Evolutionary conservation across 2,113 vertebrate genomes (phyloP).

Genomic region (Halichoerus grypus): DNA sequence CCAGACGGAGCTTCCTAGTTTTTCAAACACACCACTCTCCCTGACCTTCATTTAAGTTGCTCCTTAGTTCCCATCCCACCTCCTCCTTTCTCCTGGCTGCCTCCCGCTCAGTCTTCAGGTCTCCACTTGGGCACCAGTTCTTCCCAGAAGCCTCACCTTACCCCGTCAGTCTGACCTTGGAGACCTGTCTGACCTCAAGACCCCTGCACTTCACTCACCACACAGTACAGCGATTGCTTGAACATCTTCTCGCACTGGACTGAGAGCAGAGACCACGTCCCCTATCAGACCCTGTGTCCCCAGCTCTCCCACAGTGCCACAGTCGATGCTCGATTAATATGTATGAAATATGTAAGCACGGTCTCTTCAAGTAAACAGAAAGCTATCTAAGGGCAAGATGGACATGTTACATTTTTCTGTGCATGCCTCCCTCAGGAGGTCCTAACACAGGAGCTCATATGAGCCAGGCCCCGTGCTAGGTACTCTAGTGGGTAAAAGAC

Average conservation of each 20-base stretch:
- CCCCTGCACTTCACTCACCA: neutral
- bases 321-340: neutral
- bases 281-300: neutral
- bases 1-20: neutral
- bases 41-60: too few species aligned
- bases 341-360: neutral
- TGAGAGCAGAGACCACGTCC: neutral
- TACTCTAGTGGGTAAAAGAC: neutral
- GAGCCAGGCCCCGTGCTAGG: neutral
- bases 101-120: neutral
- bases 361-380: neutral
- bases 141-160: neutral
- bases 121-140: neutral
- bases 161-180: neutral
- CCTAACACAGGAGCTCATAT: neutral
- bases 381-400: neutral
- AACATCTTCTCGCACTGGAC: neutral
- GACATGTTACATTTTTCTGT: neutral
- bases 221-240: accelerated
- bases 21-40: neutral
- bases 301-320: neutral
- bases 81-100: neutral
- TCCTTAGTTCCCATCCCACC: neutral
- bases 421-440: neutral
- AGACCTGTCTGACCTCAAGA: neutral